phyloP scores from a whole-genome alignment of 2,113 vertebrate species.

The Paratilapia polleni region DNA sequence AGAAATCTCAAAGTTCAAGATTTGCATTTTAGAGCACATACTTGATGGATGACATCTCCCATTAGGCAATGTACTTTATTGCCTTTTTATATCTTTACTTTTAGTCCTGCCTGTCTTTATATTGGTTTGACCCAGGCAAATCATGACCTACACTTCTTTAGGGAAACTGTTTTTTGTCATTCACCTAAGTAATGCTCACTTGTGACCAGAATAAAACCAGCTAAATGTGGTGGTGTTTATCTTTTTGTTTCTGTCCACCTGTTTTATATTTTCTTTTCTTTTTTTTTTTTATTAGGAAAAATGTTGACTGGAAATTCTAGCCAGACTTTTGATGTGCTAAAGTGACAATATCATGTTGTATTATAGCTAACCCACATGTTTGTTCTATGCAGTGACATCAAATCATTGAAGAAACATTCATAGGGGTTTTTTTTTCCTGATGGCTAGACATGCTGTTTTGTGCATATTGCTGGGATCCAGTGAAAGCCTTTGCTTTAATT shows the following conservation, averaged over 20 bases:
- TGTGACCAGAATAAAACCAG: conserved; percentile 29
- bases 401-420: conserved; percentile 2
- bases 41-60: neutral
- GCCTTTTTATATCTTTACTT: neutral
- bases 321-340: neutral
- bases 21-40: neutral
- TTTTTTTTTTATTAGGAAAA: neutral
- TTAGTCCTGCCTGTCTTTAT: neutral
- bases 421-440: neutral
- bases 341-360: neutral
- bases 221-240: conserved; percentile 21
- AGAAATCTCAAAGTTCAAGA: neutral
- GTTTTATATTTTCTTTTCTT: conserved; percentile 15
- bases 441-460: conserved; percentile 10
- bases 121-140: neutral
- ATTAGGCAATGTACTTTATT: neutral
- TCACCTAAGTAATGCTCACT: neutral
- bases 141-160: neutral
- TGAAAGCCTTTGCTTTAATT: conserved; percentile 34
- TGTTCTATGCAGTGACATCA: conserved; percentile 56
- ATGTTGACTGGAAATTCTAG: neutral
- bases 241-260: conserved; percentile 9
- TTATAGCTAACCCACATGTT: conserved; percentile 11
- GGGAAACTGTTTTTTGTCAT: neutral
- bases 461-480: conserved; percentile 42